Conservation (phyloP, 37 sponge, comb jelly and placozoan species). For the Theonella swinhoei region DNA sequence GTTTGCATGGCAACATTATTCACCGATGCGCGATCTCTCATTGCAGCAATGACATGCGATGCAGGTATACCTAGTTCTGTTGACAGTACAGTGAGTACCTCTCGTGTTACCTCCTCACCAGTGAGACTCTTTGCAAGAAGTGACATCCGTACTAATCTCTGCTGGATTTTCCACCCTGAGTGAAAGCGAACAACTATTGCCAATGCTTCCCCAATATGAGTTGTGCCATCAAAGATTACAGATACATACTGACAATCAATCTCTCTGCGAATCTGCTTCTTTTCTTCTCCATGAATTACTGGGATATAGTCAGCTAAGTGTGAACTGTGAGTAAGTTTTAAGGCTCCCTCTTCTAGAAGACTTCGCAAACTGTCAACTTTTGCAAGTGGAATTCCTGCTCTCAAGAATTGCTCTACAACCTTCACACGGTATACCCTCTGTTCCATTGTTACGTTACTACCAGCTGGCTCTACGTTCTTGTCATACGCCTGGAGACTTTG, state of each 20-base stretch:
- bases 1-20: conserved; percentile 45
- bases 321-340: conserved; percentile 12
- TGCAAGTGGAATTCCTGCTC: conserved; percentile 14
- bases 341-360: conserved; percentile 7
- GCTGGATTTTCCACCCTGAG: neutral
- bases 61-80: neutral
- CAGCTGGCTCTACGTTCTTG: neutral
- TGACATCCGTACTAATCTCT: neutral
- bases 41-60: conserved; percentile 7
- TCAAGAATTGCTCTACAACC: too few relatives aligned
- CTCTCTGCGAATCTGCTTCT: conserved; percentile 8
- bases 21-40: conserved; percentile 23
- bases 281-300: neutral
- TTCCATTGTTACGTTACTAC: neutral
- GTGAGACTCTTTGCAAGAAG: conserved; percentile 17
- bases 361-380: conserved; percentile 2
- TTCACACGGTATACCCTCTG: too few relatives aligned
- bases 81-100: conserved; percentile 16
- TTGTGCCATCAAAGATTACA: conserved; percentile 17
- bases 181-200: neutral
- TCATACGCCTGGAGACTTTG: neutral
- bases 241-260: conserved; percentile 24
- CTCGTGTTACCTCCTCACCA: conserved; percentile 31
- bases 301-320: conserved; percentile 14
- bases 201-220: conserved; percentile 6